Percentiles rank a stretch among this genome's conserved stretches.
phyloP scores from a whole-genome alignment of 1,140 invertebrate species.

The Leguminivora glycinivorella region DNA sequence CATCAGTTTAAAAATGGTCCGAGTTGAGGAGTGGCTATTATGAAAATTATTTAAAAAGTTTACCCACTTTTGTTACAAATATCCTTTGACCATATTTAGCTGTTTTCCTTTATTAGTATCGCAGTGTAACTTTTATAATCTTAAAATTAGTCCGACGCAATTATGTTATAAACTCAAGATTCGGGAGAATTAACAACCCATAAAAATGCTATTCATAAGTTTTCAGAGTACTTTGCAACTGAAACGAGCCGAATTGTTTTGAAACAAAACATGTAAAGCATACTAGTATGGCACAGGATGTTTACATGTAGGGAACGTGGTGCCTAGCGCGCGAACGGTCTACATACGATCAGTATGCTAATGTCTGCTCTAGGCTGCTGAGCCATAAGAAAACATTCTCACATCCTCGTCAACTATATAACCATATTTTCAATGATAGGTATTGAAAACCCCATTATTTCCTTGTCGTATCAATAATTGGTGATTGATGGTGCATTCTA shows the following conservation, averaged over 20 bases:
- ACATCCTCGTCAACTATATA: neutral
- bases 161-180: too few species aligned
- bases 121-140: too few species aligned
- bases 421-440: neutral
- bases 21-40: too few species aligned
- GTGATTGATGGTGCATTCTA: too few species aligned
- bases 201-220: neutral
- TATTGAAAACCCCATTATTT: too few species aligned
- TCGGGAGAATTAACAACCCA: neutral
- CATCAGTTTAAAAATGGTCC: too few species aligned
- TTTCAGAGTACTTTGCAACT: neutral
- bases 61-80: too few species aligned
- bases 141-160: too few species aligned
- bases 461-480: too few species aligned
- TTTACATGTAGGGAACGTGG: conserved; percentile 36
- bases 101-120: too few species aligned
- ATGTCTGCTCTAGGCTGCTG: conserved; percentile 9
- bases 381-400: neutral
- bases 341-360: neutral
- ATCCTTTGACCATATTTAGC: too few species aligned
- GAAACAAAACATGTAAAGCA: neutral
- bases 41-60: too few species aligned
- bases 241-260: neutral
- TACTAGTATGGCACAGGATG: neutral
- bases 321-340: neutral